Evolutionary conservation across 2,888 invertebrate species (phyloP).

Genomic region (Tryphoninae sp.): DNA sequence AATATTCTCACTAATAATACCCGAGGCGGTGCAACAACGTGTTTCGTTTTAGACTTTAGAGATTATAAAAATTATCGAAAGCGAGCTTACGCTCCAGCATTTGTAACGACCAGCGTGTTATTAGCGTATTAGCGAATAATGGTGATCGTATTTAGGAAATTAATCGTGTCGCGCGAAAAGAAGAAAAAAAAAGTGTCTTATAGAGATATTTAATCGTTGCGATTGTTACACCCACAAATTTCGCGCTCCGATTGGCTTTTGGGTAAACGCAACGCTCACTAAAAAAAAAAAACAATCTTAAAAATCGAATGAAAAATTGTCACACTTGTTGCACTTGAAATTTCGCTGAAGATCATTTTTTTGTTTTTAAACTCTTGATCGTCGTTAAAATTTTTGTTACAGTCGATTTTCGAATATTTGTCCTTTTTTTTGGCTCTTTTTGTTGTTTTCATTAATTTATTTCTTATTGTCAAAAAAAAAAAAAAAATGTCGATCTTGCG

Average conservation of each 20-base stretch:
- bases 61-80: too few relatives aligned
- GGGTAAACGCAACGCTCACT: slow-evolving; percentile 8
- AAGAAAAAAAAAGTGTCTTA: slow-evolving; percentile 41
- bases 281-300: neutral
- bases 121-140: slow-evolving; percentile 45
- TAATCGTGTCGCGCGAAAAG: slow-evolving; percentile 49
- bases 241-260: slow-evolving; percentile 10
- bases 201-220: slow-evolving; percentile 48
- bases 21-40: neutral
- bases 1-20: slow-evolving; percentile 15
- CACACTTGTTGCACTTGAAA: too few relatives aligned
- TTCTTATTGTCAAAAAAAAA: neutral
- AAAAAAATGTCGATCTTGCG: neutral
- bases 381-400: too few relatives aligned
- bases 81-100: slow-evolving; percentile 58
- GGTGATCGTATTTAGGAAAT: slow-evolving; percentile 34
- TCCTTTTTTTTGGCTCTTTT: neutral
- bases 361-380: too few relatives aligned
- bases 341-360: too few relatives aligned
- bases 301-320: too few relatives aligned
- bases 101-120: slow-evolving; percentile 51
- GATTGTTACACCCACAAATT: slow-evolving; percentile 44
- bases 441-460: slow-evolving; percentile 27
- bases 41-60: too few relatives aligned
- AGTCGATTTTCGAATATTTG: slow-evolving; percentile 1